Conservation (phyloP, 2,888 invertebrate genomes). For the Abscondita cerata region DNA sequence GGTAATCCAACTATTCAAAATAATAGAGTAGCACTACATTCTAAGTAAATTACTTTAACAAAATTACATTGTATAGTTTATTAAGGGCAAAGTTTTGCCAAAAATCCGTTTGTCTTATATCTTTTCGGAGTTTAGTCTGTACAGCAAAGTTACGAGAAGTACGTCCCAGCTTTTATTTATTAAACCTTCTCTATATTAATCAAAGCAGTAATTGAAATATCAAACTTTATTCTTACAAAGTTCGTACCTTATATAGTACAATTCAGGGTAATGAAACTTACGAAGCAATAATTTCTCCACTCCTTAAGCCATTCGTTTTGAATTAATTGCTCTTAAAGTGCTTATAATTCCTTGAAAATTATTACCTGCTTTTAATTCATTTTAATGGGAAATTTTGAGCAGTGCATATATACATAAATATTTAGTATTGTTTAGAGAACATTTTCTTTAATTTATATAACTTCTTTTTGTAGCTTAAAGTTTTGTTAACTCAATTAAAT, state of each 20-base stretch:
- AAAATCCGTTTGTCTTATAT: slow-evolving; percentile 23
- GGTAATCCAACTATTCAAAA: too few species aligned
- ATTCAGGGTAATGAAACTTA: slow-evolving; percentile 37
- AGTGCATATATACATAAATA: neutral
- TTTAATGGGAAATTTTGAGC: slow-evolving; percentile 5
- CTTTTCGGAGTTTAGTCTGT: slow-evolving; percentile 23
- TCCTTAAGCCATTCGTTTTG: slow-evolving; percentile 41
- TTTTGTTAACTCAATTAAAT: slow-evolving; percentile 26
- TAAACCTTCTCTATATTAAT: slow-evolving; percentile 33
- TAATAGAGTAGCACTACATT: too few species aligned
- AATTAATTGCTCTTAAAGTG: slow-evolving; percentile 35
- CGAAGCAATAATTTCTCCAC: slow-evolving; percentile 37
- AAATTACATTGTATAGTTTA: neutral
- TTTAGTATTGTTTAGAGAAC: neutral
- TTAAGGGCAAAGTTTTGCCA: slow-evolving; percentile 6
- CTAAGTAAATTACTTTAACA: too few species aligned
- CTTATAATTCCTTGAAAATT: slow-evolving; percentile 9
- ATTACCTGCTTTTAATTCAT: slow-evolving; percentile 9
- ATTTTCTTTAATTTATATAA: neutral
- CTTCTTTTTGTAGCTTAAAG: neutral
- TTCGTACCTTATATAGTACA: slow-evolving; percentile 40
- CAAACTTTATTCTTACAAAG: slow-evolving; percentile 41
- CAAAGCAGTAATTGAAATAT: slow-evolving; percentile 38
- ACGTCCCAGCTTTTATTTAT: slow-evolving; percentile 33
- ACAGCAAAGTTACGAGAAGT: slow-evolving; percentile 25